These are phyloP conservation scores for Agapetus fuscipes DNA, from an alignment of 2,888 invertebrate species.

Conservation along the genomic window DNA sequence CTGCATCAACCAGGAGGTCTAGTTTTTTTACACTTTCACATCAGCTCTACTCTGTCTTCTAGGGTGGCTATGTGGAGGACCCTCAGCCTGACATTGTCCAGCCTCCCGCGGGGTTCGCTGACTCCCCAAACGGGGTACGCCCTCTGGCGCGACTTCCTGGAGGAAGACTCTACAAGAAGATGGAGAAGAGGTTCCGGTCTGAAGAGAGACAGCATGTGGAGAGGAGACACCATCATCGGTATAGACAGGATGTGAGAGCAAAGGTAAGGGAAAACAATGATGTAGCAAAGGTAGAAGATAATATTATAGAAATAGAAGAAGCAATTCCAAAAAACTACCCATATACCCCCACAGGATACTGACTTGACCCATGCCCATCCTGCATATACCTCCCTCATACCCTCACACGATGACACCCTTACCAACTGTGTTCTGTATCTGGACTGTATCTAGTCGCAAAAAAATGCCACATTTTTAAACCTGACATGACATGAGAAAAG, in stretches of 20 bases:
- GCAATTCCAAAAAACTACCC: background rate
- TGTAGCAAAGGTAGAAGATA: no score
- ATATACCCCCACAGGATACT: no score
- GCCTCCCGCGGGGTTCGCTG: conserved; percentile 82
- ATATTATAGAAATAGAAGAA: background rate
- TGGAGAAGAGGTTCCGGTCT: conserved; percentile 69
- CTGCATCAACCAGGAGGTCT: no score
- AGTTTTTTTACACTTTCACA: no score
- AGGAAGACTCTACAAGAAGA: conserved; percentile 63
- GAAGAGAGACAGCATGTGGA: conserved; percentile 58
- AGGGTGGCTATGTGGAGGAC: conserved; percentile 45
- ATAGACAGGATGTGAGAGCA: conserved; percentile 65
- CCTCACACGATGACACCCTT: no score
- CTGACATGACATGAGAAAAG: no score
- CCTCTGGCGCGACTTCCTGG: conserved; percentile 31
- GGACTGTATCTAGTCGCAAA: no score
- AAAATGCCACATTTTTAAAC: no score
- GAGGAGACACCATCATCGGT: conserved; percentile 52
- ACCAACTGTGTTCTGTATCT: no score
- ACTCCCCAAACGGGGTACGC: conserved; percentile 55
- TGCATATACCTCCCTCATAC: no score
- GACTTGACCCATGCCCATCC: no score
- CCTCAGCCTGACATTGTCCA: conserved; percentile 62
- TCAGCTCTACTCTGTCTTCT: no score
- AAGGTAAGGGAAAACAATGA: conserved; percentile 55